These are phyloP conservation scores for Papilio demoleus DNA, from an alignment of 2,888 invertebrate genomes.

Conservation along the genomic window DNA sequence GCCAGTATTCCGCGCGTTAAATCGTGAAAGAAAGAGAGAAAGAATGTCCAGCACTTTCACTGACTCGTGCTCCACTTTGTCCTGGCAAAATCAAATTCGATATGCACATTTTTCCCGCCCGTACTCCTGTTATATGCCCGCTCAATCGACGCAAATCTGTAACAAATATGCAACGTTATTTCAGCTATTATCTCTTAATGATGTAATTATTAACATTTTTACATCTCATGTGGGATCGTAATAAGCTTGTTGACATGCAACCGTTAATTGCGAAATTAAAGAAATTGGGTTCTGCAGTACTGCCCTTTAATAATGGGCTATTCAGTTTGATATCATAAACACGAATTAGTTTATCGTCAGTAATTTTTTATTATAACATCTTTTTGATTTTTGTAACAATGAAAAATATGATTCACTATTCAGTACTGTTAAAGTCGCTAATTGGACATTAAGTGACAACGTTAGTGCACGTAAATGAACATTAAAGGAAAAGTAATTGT, in stretches of 20 bases:
- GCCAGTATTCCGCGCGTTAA: slow-evolving; percentile 45
- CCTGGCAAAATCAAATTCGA: slow-evolving; percentile 58
- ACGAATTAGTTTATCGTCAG: slow-evolving; percentile 5
- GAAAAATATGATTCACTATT: no score
- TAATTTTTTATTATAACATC: neutral
- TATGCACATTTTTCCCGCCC: slow-evolving; percentile 61
- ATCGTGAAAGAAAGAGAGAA: slow-evolving; percentile 58
- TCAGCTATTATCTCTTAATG: slow-evolving; percentile 68
- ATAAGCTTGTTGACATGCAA: slow-evolving; percentile 56
- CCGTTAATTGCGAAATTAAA: slow-evolving; percentile 37
- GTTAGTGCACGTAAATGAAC: no score
- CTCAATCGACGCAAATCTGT: slow-evolving; percentile 49
- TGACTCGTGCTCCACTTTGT: slow-evolving; percentile 67
- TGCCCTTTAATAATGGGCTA: neutral
- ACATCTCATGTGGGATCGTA: slow-evolving; percentile 73
- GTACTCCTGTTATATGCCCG: slow-evolving; percentile 65
- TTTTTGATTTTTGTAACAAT: neutral
- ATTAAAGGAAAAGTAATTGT: no score
- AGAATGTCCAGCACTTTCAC: slow-evolving; percentile 76
- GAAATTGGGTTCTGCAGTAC: slow-evolving; percentile 29
- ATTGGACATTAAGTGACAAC: no score
- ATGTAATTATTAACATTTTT: slow-evolving; percentile 67
- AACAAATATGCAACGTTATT: slow-evolving; percentile 69
- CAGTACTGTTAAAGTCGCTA: no score
- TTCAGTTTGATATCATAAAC: slow-evolving; percentile 1